These are phyloP conservation scores for Keiferia lycopersicella DNA, from an alignment of 2,888 invertebrate genomes.

Conservation along the genomic window DNA sequence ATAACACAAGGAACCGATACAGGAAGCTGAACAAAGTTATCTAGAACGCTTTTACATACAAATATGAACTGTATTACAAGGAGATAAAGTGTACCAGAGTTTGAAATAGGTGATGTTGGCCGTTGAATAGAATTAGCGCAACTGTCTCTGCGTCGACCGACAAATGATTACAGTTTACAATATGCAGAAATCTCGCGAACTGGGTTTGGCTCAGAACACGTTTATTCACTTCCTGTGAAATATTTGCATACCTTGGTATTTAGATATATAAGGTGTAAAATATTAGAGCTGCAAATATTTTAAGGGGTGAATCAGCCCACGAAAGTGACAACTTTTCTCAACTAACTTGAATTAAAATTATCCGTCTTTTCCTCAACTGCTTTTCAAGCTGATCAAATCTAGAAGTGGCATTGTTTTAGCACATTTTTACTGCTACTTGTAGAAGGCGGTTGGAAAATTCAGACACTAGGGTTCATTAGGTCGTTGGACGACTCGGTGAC, in stretches of 20 bases:
- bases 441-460: too few relatives aligned
- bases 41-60: not conserved
- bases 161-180: conserved; percentile 21
- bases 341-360: too few relatives aligned
- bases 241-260: not conserved
- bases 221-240: conserved; percentile 3
- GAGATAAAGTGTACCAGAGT: not conserved
- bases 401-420: too few relatives aligned
- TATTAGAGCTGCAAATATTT: too few relatives aligned
- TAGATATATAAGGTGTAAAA: too few relatives aligned
- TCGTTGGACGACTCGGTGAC: too few relatives aligned
- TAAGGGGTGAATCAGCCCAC: too few relatives aligned
- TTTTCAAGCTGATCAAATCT: too few relatives aligned
- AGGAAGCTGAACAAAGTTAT: conserved; percentile 54
- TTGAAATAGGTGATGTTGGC: not conserved
- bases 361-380: too few relatives aligned
- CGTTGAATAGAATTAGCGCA: conserved; percentile 58
- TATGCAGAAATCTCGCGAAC: conserved; percentile 14
- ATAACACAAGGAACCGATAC: conserved; percentile 57
- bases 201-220: not conserved
- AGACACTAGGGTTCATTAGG: too few relatives aligned
- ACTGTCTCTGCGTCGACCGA: conserved; percentile 37
- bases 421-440: too few relatives aligned
- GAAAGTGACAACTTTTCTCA: too few relatives aligned
- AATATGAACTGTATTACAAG: not conserved